Conservation (phyloP, 1,140 invertebrate genomes). For the Pseudomyrmex dendroicus region DNA sequence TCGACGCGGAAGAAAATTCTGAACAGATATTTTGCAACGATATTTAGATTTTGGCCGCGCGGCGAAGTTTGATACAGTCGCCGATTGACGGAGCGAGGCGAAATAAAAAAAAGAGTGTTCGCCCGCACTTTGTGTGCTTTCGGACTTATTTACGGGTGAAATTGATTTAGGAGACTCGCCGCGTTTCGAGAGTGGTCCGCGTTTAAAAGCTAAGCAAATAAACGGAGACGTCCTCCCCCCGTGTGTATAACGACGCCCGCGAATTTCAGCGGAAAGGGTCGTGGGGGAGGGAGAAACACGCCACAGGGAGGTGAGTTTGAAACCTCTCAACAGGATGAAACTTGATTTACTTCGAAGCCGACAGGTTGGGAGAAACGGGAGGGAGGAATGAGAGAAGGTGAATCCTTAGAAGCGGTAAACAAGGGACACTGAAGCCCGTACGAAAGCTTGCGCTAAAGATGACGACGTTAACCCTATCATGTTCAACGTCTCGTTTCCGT, state of each 20-base stretch:
- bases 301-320: not conserved
- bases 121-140: slow-evolving; percentile 25
- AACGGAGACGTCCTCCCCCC: slow-evolving; percentile 2
- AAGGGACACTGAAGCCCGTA: slow-evolving; percentile 21
- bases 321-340: slow-evolving; percentile 60
- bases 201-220: slow-evolving; percentile 52
- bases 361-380: not conserved
- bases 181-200: not conserved
- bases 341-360: slow-evolving; percentile 52
- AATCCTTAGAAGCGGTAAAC: slow-evolving; percentile 55
- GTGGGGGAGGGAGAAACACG: slow-evolving; percentile 22
- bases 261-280: slow-evolving; percentile 30
- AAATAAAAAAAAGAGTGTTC: slow-evolving; percentile 31
- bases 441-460: not conserved
- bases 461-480: slow-evolving; percentile 12
- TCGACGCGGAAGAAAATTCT: not conserved
- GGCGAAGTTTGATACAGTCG: not conserved
- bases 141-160: slow-evolving; percentile 38
- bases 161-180: slow-evolving; percentile 45
- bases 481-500: not conserved
- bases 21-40: not conserved
- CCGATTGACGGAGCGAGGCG: not conserved
- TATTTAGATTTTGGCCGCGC: not conserved
- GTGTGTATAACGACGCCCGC: slow-evolving; percentile 11
- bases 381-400: slow-evolving; percentile 9